Conservation (phyloP, 2,113 vertebrate species). For the Pteruthius melanotis region DNA sequence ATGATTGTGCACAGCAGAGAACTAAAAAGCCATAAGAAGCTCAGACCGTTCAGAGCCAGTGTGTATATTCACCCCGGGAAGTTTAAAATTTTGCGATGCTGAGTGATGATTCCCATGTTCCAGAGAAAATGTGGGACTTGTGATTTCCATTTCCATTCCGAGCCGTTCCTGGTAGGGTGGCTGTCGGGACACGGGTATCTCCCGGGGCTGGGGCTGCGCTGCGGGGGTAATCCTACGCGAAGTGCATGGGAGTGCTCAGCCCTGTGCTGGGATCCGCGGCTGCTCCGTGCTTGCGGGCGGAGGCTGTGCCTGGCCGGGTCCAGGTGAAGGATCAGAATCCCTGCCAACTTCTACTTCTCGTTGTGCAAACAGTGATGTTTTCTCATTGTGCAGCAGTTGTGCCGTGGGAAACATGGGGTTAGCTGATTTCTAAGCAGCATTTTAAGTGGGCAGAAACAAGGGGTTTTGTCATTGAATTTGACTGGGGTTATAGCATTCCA, state of each 20-base stretch:
- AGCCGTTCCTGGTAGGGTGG: not conserved
- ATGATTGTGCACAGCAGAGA: not conserved
- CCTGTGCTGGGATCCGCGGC: accelerated
- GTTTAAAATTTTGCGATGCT: not conserved
- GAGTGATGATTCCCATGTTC: not conserved
- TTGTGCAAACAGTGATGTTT: not conserved
- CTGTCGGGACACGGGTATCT: accelerated
- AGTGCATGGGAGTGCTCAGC: accelerated
- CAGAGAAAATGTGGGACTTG: not conserved
- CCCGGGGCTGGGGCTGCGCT: not conserved
- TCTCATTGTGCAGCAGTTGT: not conserved
- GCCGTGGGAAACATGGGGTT: not conserved
- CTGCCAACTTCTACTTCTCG: accelerated
- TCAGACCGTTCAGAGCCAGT: not conserved
- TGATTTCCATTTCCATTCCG: accelerated
- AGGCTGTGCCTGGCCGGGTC: not conserved
- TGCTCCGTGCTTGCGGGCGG: accelerated
- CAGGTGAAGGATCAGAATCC: not conserved
- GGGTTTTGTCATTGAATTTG: not conserved
- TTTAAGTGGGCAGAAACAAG: not conserved
- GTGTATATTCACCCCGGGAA: not conserved
- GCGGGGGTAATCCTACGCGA: accelerated
- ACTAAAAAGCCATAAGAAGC: not conserved
- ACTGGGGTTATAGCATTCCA: not conserved
- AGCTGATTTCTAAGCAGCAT: not conserved